Percentiles rank a stretch among this genome's conserved stretches.
phyloP scores from a whole-genome alignment of 1,140 invertebrate genomes.

The Hermatobates lingyangjiaoensis region DNA sequence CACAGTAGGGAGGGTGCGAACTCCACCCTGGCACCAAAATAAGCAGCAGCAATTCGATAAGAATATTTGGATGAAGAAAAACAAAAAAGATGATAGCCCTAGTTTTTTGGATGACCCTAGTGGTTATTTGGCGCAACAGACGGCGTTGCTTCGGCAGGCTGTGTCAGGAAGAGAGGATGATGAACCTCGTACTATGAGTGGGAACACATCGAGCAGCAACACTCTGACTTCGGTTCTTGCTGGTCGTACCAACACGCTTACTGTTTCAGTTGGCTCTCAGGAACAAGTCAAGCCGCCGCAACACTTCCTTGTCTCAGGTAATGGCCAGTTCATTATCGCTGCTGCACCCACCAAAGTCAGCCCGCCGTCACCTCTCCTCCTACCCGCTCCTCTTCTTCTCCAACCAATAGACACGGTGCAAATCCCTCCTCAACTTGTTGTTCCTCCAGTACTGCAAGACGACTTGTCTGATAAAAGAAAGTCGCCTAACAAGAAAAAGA shows the following conservation, averaged over 20 bases:
- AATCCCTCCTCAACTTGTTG: slow-evolving; percentile 31
- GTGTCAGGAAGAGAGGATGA: not conserved
- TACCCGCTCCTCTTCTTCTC: slow-evolving; percentile 53
- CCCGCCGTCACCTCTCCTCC: slow-evolving; percentile 30
- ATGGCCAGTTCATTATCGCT: slow-evolving; percentile 49
- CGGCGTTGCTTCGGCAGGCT: slow-evolving; percentile 35
- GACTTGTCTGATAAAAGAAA: slow-evolving; percentile 7
- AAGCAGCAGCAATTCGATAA: slow-evolving; percentile 25
- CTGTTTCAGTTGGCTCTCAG: slow-evolving; percentile 45
- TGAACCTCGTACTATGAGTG: slow-evolving; percentile 47
- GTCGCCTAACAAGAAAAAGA: slow-evolving; percentile 9
- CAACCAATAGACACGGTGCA: slow-evolving; percentile 48
- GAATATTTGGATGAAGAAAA: slow-evolving; percentile 16
- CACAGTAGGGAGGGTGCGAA: no score
- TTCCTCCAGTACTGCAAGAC: slow-evolving; percentile 25
- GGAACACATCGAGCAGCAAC: slow-evolving; percentile 47
- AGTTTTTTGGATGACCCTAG: slow-evolving; percentile 71
- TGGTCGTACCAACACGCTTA: slow-evolving; percentile 49
- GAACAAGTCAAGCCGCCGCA: slow-evolving; percentile 24
- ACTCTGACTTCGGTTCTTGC: slow-evolving; percentile 58
- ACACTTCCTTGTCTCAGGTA: slow-evolving; percentile 54
- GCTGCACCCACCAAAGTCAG: slow-evolving; percentile 22
- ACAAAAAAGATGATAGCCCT: slow-evolving; percentile 18
- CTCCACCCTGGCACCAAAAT: slow-evolving; percentile 33
- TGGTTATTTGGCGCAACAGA: slow-evolving; percentile 71